Evolutionary conservation across 2,113 vertebrate species (phyloP).

Genomic region (Etheostoma spectabile): DNA sequence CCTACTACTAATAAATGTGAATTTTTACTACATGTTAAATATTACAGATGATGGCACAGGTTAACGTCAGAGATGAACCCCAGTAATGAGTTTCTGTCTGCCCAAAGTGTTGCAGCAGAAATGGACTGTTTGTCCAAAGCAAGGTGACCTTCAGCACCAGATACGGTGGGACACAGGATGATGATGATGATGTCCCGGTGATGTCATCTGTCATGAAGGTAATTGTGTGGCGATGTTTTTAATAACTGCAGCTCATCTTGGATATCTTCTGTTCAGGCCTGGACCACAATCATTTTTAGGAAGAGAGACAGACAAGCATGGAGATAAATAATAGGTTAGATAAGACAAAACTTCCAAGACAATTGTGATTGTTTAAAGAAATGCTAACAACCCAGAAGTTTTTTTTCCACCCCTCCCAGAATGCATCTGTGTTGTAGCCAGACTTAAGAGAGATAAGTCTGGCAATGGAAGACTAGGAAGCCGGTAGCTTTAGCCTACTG

Average conservation of each 20-base stretch:
- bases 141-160: constrained; percentile 62
- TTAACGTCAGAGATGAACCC: constrained; percentile 4
- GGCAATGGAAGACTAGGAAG: too few relatives aligned
- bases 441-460: too few relatives aligned
- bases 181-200: constrained; percentile 58
- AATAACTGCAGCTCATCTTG: constrained; percentile 32
- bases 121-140: constrained; percentile 32
- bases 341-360: not conserved
- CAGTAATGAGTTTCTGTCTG: not conserved
- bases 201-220: constrained; percentile 56
- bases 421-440: too few relatives aligned
- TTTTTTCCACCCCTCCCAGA: too few relatives aligned
- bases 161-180: constrained; percentile 24
- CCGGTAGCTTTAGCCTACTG: too few relatives aligned
- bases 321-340: not conserved
- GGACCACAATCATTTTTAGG: constrained; percentile 37
- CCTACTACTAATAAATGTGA: not conserved
- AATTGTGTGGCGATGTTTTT: constrained; percentile 42
- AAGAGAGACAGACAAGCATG: not conserved
- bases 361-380: too few relatives aligned
- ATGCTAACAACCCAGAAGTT: too few relatives aligned
- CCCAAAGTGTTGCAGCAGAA: constrained; percentile 21
- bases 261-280: constrained; percentile 11
- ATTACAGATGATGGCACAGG: constrained; percentile 5
- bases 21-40: not conserved